phyloP scores from a whole-genome alignment of 2,888 invertebrate genomes.

The Acanthosepion lycidas region DNA sequence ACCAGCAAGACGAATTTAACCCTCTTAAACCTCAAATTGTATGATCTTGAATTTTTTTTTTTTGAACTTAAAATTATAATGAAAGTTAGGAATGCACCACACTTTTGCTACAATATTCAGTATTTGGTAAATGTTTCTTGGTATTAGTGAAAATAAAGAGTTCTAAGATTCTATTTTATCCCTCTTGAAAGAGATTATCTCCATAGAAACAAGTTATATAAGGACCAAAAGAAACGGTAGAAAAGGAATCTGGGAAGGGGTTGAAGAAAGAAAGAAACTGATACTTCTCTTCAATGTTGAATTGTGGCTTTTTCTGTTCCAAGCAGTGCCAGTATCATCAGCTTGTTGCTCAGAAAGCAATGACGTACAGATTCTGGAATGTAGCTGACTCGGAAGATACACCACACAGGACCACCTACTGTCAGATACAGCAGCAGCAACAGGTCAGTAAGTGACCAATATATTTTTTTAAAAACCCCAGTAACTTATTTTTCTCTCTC shows the following conservation, averaged over 20 bases:
- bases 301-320: constrained; percentile 11
- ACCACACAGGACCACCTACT: background rate
- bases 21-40: background rate
- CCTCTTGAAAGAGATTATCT: background rate
- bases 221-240: background rate
- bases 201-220: background rate
- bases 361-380: background rate
- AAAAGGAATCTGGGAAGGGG: background rate
- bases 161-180: background rate
- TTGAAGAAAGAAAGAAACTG: background rate
- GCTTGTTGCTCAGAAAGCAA: background rate
- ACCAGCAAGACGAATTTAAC: too few relatives aligned
- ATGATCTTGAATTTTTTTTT: background rate
- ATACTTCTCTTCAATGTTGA: constrained; percentile 6
- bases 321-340: background rate
- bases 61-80: background rate
- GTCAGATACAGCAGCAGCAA: background rate
- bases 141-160: too few relatives aligned
- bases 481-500: background rate
- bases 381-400: background rate
- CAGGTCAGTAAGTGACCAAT: background rate
- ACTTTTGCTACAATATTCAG: background rate
- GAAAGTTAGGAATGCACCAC: background rate
- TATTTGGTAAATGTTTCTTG: background rate
- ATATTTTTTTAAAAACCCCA: background rate